Conservation (phyloP, 2,113 vertebrate species). For the Myotis davidii region DNA sequence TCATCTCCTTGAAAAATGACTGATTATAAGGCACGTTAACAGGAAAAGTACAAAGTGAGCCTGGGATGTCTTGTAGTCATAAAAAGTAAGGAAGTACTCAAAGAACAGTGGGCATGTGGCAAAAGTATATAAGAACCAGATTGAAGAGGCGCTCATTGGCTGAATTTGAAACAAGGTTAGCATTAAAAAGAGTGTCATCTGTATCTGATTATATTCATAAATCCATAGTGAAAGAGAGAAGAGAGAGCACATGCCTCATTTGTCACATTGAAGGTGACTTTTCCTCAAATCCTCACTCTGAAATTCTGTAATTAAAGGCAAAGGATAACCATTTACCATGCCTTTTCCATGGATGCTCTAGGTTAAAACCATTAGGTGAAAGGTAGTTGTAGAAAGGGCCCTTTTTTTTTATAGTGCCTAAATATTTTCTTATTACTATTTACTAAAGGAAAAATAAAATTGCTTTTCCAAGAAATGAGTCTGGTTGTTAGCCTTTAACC, state of each 20-base stretch:
- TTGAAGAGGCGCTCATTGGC: neutral
- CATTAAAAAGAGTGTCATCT: neutral
- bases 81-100: neutral
- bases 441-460: slow-evolving; percentile 1
- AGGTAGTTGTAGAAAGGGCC: neutral
- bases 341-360: neutral
- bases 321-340: neutral
- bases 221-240: neutral
- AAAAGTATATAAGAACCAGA: neutral
- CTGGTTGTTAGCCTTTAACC: neutral
- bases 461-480: neutral
- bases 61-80: neutral
- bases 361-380: neutral
- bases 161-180: neutral
- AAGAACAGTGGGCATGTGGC: neutral
- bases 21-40: neutral
- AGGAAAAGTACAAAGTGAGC: neutral
- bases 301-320: slow-evolving; percentile 44
- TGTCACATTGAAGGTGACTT: neutral
- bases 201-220: neutral
- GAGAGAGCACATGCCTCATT: neutral
- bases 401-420: neutral
- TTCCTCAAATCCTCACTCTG: neutral
- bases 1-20: neutral
- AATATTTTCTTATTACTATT: neutral